Conservation (phyloP, 2,113 vertebrate species). For the Microtus oregoni region DNA sequence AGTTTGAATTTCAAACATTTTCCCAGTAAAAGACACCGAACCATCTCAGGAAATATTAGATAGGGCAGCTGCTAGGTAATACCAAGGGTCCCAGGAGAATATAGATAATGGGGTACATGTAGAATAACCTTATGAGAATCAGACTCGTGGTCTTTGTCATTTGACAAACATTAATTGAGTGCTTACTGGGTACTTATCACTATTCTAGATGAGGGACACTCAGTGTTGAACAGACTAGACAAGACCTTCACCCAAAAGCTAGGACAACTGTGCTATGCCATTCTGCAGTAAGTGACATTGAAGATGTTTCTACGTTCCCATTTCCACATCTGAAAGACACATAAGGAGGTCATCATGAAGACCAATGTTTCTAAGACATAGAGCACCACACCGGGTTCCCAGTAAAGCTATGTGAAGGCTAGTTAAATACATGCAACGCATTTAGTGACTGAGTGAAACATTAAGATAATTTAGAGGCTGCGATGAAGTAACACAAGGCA, state of each 20-base stretch:
- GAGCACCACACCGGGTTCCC: neutral
- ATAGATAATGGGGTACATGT: neutral
- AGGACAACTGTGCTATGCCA: neutral
- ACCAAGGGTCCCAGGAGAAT: neutral
- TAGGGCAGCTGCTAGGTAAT: neutral
- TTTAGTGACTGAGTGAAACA: neutral
- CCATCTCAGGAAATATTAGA: conserved; percentile 9
- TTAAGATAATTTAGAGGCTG: neutral
- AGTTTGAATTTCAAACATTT: conserved; percentile 16
- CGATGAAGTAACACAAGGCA: neutral
- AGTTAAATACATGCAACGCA: neutral
- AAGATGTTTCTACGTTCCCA: neutral
- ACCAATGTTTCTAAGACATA: neutral
- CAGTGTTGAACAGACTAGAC: neutral
- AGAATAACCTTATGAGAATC: neutral
- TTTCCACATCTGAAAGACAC: neutral
- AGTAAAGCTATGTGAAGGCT: neutral
- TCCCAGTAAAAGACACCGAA: neutral
- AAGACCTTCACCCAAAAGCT: neutral
- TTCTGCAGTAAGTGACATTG: neutral
- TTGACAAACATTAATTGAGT: neutral
- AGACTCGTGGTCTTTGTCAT: neutral
- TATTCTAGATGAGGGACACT: neutral
- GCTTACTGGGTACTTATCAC: neutral
- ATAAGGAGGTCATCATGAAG: neutral